phyloP scores from a whole-genome alignment of 1,140 invertebrate species.

The Drosophila pallidifrons region DNA sequence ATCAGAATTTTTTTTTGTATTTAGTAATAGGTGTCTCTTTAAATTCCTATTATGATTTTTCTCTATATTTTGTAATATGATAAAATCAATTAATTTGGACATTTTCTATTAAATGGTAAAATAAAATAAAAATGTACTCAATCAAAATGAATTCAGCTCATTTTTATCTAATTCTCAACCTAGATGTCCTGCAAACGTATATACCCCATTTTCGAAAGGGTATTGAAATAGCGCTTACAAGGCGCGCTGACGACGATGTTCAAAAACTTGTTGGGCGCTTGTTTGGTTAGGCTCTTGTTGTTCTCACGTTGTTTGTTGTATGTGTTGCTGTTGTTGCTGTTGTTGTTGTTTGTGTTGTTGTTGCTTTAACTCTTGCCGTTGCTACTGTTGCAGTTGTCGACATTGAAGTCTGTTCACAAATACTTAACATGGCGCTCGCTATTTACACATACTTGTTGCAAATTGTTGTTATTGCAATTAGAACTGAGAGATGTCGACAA shows the following conservation, averaged over 20 bases:
- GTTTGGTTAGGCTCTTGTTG: conserved; percentile 64
- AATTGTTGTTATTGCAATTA: conserved; percentile 63
- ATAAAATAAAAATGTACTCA: too few species aligned
- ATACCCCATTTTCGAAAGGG: not conserved
- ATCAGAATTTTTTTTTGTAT: too few species aligned
- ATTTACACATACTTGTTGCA: conserved; percentile 56
- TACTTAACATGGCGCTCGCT: conserved; percentile 53
- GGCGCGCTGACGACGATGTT: conserved; percentile 46
- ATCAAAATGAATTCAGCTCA: too few species aligned
- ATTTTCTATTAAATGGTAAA: too few species aligned
- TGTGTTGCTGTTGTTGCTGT: conserved; percentile 25
- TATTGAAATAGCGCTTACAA: conserved; percentile 20
- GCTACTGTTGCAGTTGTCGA: conserved; percentile 39
- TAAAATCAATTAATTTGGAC: too few species aligned
- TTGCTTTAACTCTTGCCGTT: not conserved
- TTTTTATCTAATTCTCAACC: not conserved
- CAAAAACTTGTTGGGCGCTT: conserved; percentile 68
- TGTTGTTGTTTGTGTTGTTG: conserved; percentile 9
- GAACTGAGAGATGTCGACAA: conserved; percentile 5
- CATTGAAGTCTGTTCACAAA: conserved; percentile 55
- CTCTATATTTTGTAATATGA: too few species aligned
- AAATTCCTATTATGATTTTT: too few species aligned
- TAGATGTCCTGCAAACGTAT: not conserved
- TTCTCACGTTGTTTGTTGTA: conserved; percentile 38
- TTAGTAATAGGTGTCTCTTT: too few species aligned